Evolutionary conservation across 2,888 invertebrate species (phyloP).

Genomic region (Steinernema hermaphroditum): DNA sequence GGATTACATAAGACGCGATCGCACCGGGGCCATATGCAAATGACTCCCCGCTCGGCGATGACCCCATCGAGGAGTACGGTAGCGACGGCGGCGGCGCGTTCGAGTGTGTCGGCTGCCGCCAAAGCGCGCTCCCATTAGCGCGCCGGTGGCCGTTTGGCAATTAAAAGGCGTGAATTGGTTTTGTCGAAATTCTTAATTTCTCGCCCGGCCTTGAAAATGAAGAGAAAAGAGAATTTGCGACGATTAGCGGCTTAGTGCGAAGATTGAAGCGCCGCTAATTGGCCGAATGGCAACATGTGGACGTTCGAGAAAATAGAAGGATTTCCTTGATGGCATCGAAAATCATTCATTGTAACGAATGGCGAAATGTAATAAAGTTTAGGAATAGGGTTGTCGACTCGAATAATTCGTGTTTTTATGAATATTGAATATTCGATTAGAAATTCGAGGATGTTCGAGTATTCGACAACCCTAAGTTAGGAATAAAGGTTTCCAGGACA

Average conservation of each 20-base stretch:
- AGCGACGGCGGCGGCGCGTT: not conserved
- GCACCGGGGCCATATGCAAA: constrained; percentile 22
- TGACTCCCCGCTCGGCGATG: constrained; percentile 3
- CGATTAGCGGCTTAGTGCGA: constrained; percentile 20
- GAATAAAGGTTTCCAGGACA: too few relatives aligned
- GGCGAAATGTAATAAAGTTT: too few relatives aligned
- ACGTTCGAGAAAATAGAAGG: too few relatives aligned
- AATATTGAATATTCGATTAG: too few relatives aligned
- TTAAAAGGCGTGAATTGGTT: constrained; percentile 30
- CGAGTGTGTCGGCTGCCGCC: constrained; percentile 30
- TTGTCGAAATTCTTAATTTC: constrained; percentile 23
- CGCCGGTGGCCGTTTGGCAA: constrained; percentile 21
- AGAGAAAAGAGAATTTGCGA: not conserved
- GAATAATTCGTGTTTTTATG: too few relatives aligned
- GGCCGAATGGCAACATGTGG: constrained; percentile 28
- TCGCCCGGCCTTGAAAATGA: not conserved
- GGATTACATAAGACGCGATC: constrained; percentile 25
- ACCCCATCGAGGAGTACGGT: constrained; percentile 9
- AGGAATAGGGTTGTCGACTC: too few relatives aligned
- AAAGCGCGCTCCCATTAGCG: constrained; percentile 17
- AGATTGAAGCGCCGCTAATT: constrained; percentile 2
- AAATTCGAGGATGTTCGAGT: too few relatives aligned
- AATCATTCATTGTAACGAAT: too few relatives aligned
- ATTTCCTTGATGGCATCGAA: too few relatives aligned
- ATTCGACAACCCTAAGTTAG: too few relatives aligned